Conservation (phyloP, 2,113 vertebrate species). For the Reinhardtius hippoglossoides region DNA sequence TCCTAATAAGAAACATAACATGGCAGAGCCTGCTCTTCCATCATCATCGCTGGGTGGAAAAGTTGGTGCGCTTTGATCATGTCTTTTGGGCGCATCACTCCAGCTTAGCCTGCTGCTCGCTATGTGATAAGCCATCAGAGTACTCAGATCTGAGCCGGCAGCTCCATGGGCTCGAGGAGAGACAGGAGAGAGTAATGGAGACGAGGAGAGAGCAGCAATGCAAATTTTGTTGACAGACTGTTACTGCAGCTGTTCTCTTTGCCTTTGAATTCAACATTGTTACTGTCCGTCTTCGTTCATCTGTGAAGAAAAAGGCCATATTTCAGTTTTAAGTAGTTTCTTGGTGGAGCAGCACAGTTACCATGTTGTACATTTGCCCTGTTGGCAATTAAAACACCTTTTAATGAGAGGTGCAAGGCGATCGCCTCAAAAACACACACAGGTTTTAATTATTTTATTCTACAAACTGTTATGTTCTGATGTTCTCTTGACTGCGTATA, state of each 20-base stretch:
- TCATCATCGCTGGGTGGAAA: constrained; percentile 70
- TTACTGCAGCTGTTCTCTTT: constrained; percentile 67
- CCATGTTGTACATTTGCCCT: constrained; percentile 36
- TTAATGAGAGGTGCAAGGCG: constrained; percentile 68
- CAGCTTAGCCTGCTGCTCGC: constrained; percentile 75
- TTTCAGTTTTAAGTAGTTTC: constrained; percentile 46
- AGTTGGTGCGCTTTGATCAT: constrained; percentile 80
- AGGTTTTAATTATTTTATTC: constrained; percentile 67
- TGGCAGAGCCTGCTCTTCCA: constrained; percentile 72
- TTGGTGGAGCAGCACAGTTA: not conserved
- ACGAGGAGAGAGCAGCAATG: constrained; percentile 69
- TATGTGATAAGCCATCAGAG: constrained; percentile 80
- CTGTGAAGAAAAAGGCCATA: constrained; percentile 42
- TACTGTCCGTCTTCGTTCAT: constrained; percentile 52
- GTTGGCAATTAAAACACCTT: constrained; percentile 65
- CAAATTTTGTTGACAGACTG: constrained; percentile 82
- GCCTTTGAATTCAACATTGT: constrained; percentile 70
- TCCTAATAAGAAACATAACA: constrained; percentile 77
- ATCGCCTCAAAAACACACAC: constrained; percentile 57
- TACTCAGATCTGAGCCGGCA: constrained; percentile 75
- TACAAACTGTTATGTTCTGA: constrained; percentile 48
- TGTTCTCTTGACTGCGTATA: constrained; percentile 48
- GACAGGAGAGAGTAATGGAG: constrained; percentile 62
- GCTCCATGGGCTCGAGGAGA: constrained; percentile 66
- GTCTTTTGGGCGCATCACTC: constrained; percentile 77